Evolutionary conservation across 2,888 invertebrate genomes (phyloP), one percentile per base, ranked within the genome.

Genomic region (Drosophila kuntzei): DNA sequence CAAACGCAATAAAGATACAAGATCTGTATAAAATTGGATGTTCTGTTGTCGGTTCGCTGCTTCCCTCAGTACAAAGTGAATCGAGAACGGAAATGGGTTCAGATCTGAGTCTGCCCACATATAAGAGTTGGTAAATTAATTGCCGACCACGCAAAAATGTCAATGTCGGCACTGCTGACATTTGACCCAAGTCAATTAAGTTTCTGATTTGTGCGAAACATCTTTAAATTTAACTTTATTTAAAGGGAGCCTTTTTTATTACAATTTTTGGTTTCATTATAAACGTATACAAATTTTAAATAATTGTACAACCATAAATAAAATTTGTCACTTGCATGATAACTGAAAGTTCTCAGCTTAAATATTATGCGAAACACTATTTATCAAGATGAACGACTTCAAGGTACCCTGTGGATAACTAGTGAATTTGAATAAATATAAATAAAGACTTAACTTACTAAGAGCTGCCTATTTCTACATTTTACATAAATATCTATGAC

Each of bases 11-110:
- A 47, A 59, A 62, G 60, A 70, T 67, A 36, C 27, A 50, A 76
- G 37, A 61, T 58, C 32, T 32, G 44, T 29, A 55, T n/a, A 37
- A 39, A 65, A 61, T 49, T 44, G 36, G 22, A 59, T 62, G 37
- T 25, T 41, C 12, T 43, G 37, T 32, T 39, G 50, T 41, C 47
- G 34, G 9, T 51, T 36, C 27, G 12, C 47, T 37, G 25, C 47
- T 11, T n/a, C 1, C 20, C 18, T 36, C 49, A 47, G 53, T 46
- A 47, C 57, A 32, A 36, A 27, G n/a, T 29, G 36, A 50, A 60
- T 51, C 54, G 36, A n/a, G 50, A 81, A 58, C 88, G 84, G 84
- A 85, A 85, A 88, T 83, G 86, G 76, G 58, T 72, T 80, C 55
- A 64, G 65, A 32, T 44, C 46, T 47, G 29, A n/a, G 49, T 53